These are phyloP conservation scores for Hydropsyche betteni DNA, from an alignment of 2,888 invertebrate genomes.

Conservation along the genomic window DNA sequence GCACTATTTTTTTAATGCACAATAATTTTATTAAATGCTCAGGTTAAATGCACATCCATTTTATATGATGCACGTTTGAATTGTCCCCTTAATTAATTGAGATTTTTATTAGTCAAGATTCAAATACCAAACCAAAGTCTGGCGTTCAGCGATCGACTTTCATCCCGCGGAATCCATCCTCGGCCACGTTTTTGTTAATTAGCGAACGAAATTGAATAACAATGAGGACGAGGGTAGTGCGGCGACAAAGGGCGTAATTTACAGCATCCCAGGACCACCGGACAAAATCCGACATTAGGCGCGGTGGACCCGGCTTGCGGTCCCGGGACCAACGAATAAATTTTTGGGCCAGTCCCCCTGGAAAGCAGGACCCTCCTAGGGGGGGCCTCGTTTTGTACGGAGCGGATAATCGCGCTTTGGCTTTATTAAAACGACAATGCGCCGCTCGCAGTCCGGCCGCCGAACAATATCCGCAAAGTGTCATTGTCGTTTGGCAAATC, in stretches of 20 bases:
- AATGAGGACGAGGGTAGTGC: conserved; percentile 33
- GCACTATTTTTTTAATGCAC: too few species aligned
- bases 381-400: conserved; percentile 17
- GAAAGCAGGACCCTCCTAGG: background rate
- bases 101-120: too few species aligned
- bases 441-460: conserved; percentile 50
- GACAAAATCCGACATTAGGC: conserved; percentile 37
- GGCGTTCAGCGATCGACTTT: background rate
- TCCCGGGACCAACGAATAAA: conserved; percentile 17
- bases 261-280: conserved; percentile 17
- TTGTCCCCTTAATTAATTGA: too few species aligned
- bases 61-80: too few species aligned
- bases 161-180: background rate
- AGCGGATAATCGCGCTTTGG: conserved; percentile 47
- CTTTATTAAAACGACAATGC: conserved; percentile 52
- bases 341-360: conserved; percentile 3
- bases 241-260: conserved; percentile 36
- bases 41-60: too few species aligned
- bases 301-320: conserved; percentile 24
- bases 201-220: conserved; percentile 38
- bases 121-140: too few species aligned
- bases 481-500: conserved; percentile 51
- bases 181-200: conserved; percentile 30
- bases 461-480: conserved; percentile 52
- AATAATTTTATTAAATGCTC: too few species aligned